Conservation (phyloP, 2,888 invertebrate species). For the Napeogenes sylphis region DNA sequence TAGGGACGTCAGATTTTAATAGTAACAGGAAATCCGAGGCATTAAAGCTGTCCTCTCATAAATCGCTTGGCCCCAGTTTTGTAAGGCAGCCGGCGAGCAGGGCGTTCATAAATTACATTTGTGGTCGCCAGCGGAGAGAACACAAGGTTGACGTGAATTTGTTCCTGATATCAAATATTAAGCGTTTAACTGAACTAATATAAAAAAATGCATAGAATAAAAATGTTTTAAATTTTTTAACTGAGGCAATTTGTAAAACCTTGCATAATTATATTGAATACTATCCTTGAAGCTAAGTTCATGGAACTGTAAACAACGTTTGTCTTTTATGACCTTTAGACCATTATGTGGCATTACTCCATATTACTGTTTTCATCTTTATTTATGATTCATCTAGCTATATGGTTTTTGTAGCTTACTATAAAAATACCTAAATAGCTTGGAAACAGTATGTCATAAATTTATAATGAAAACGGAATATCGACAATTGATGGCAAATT, state of each 20-base stretch:
- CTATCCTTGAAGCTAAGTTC: no score
- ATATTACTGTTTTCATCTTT: no score
- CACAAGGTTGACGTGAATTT: conserved; percentile 24
- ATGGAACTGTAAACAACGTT: no score
- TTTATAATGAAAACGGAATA: neutral
- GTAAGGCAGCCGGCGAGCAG: conserved; percentile 25
- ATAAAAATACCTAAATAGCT: neutral
- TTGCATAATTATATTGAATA: no score
- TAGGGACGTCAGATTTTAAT: conserved; percentile 21
- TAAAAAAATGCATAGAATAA: neutral
- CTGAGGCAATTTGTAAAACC: neutral
- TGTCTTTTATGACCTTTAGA: no score
- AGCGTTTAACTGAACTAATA: conserved; percentile 11
- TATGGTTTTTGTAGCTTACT: neutral
- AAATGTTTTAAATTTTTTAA: neutral
- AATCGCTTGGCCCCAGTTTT: conserved; percentile 26
- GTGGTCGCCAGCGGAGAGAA: conserved; percentile 23
- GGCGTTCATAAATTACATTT: conserved; percentile 29
- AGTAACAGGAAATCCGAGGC: conserved; percentile 26
- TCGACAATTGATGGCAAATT: neutral
- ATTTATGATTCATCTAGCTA: neutral
- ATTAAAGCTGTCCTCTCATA: conserved; percentile 27
- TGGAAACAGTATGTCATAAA: neutral
- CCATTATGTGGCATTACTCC: no score
- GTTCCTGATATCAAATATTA: conserved; percentile 20